Evolutionary conservation across 2,113 vertebrate genomes (phyloP).

Genomic region (Pelusios castaneus): DNA sequence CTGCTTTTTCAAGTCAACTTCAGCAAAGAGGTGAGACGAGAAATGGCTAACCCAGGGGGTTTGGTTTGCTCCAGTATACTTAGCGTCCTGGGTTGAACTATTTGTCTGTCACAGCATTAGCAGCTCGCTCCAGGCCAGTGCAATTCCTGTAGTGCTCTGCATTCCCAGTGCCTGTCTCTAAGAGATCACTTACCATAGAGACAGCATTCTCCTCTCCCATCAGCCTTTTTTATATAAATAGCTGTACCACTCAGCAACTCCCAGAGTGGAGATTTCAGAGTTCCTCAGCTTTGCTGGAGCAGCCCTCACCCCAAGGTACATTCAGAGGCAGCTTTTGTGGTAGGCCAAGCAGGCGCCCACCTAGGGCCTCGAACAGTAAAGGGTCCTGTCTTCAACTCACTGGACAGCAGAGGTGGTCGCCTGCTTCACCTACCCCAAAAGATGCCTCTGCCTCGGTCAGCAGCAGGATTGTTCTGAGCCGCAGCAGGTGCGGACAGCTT

Average conservation of each 20-base stretch:
- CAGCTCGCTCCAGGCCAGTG: not conserved
- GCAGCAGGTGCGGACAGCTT: too few relatives aligned
- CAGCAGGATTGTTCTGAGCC: too few relatives aligned
- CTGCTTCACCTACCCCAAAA: too few relatives aligned
- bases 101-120: not conserved
- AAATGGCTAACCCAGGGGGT: not conserved
- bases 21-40: constrained; percentile 82
- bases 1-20: constrained; percentile 84
- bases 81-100: not conserved
- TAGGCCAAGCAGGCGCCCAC: too few relatives aligned
- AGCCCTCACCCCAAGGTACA: not conserved
- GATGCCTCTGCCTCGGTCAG: too few relatives aligned
- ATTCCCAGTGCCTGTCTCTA: not conserved
- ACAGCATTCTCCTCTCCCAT: not conserved
- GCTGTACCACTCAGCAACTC: not conserved
- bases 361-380: too few relatives aligned
- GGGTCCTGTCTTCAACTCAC: too few relatives aligned
- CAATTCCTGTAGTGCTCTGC: not conserved
- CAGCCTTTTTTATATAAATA: not conserved
- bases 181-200: too few relatives aligned
- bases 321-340: too few relatives aligned
- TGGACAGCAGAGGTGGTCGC: too few relatives aligned
- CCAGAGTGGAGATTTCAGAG: not conserved
- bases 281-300: not conserved
- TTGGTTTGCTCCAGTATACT: not conserved